Conservation (phyloP, 2,797 vertebrate species). For the Sebastes hubbsi region DNA sequence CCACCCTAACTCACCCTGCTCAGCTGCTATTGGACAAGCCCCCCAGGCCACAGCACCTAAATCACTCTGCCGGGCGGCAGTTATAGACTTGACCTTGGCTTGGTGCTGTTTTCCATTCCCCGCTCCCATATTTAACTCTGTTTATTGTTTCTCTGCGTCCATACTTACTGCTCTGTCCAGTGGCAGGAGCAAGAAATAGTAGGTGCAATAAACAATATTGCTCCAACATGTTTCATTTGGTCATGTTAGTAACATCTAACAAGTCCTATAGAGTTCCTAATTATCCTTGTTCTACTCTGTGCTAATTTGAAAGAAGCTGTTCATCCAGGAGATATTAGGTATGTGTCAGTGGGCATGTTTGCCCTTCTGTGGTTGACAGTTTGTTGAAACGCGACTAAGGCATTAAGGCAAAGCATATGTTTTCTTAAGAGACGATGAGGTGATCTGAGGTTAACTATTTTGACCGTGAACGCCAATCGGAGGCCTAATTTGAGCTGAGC, state of each 20-base stretch:
- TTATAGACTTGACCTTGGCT: constrained; percentile 81
- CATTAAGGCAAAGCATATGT: constrained; percentile 71
- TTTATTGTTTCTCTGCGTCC: constrained; percentile 64
- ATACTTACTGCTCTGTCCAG: constrained; percentile 21
- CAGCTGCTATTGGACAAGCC: constrained; percentile 48
- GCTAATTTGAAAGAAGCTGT: not conserved
- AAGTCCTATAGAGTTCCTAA: not conserved
- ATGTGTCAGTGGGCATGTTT: constrained; percentile 34
- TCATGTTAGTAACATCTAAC: not conserved
- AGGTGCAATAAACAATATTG: constrained; percentile 30
- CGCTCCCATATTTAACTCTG: constrained; percentile 60
- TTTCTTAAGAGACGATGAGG: constrained; percentile 72
- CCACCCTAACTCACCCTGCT: constrained; percentile 35
- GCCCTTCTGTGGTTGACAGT: constrained; percentile 30
- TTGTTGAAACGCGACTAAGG: constrained; percentile 47
- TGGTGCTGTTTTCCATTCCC: constrained; percentile 54
- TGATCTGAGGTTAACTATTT: constrained; percentile 79
- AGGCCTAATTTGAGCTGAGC: constrained; percentile 73
- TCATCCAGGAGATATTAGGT: constrained; percentile 44
- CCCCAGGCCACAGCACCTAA: constrained; percentile 57
- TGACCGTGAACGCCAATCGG: constrained; percentile 78
- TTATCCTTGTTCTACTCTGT: not conserved
- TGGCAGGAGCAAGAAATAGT: constrained; percentile 13
- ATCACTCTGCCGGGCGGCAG: constrained; percentile 61
- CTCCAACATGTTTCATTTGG: constrained; percentile 28